Evolutionary conservation across 2,797 vertebrate genomes (phyloP).

Genomic region (Sebastes oblongus): DNA sequence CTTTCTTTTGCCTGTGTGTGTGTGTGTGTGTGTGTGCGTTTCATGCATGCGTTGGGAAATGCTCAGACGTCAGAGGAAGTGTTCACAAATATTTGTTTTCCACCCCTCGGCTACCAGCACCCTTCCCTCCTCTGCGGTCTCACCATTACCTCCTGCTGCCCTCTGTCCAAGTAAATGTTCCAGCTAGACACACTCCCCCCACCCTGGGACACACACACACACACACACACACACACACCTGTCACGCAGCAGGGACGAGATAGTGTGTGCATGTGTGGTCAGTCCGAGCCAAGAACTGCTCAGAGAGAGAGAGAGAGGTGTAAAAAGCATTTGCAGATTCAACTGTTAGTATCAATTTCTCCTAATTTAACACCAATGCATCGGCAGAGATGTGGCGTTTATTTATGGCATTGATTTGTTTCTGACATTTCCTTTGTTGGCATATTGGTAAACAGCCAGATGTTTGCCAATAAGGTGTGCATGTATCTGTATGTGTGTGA

Average conservation of each 20-base stretch:
- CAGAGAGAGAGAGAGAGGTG: background rate
- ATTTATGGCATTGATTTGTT: background rate
- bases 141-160: constrained; percentile 59
- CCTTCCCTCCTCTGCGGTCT: constrained; percentile 53
- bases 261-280: constrained; percentile 27
- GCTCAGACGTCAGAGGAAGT: constrained; percentile 58
- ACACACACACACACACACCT: constrained; percentile 60
- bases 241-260: constrained; percentile 59
- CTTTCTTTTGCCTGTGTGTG: background rate
- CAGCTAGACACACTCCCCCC: constrained; percentile 45
- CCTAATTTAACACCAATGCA: background rate
- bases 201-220: constrained; percentile 27
- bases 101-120: constrained; percentile 40
- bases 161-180: constrained; percentile 65
- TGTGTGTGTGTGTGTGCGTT: constrained; percentile 15
- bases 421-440: constrained; percentile 13
- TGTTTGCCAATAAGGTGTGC: constrained; percentile 5
- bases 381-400: background rate
- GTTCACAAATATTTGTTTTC: constrained; percentile 74
- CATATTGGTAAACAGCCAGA: background rate
- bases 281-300: background rate
- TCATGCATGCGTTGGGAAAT: constrained; percentile 48
- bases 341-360: background rate
- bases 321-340: background rate
- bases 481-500: background rate